Evolutionary conservation across 2,888 invertebrate species (phyloP).

Genomic region (Lypha dubia): DNA sequence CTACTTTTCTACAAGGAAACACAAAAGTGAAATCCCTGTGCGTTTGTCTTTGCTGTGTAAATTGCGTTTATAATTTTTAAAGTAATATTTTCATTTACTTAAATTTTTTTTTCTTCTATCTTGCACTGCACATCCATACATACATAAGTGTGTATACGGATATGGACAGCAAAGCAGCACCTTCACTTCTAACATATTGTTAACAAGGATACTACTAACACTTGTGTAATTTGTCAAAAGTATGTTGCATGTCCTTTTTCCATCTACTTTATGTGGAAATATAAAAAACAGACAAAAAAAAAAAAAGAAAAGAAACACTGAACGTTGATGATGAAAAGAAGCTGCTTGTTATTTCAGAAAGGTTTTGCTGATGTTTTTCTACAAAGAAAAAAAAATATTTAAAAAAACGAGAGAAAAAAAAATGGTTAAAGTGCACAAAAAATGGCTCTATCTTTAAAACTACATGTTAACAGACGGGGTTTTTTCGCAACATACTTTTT

Average conservation of each 20-base stretch:
- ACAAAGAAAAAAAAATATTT: neutral
- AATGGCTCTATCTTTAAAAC: slow-evolving; percentile 4
- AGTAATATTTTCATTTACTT: slow-evolving; percentile 28
- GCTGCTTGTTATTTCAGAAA: neutral
- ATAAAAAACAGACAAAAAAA: neutral
- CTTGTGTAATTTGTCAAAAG: slow-evolving; percentile 70
- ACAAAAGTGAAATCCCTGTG: neutral
- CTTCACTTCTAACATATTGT: slow-evolving; percentile 33
- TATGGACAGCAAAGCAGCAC: neutral
- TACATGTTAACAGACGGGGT: slow-evolving; percentile 8
- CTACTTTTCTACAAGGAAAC: slow-evolving; percentile 9
- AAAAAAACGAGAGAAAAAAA: neutral
- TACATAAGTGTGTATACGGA: no score
- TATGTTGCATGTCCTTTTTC: slow-evolving; percentile 55
- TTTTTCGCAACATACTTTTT: slow-evolving; percentile 10
- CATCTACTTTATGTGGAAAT: slow-evolving; percentile 53
- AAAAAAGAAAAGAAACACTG: slow-evolving; percentile 10
- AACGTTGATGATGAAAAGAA: slow-evolving; percentile 28
- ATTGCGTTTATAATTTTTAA: slow-evolving; percentile 43
- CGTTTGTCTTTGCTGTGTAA: slow-evolving; percentile 4
- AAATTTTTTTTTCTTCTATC: neutral
- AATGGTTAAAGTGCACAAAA: neutral
- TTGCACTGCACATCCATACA: slow-evolving; percentile 2
- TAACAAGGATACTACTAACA: slow-evolving; percentile 53
- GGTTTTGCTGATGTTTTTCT: neutral